A percentile compares a stretch with the other conserved stretches of the same genome.
These are phyloP conservation scores for Forbesichthys papilliferus DNA, from an alignment of 2,113 vertebrate genomes.

Conservation along the genomic window DNA sequence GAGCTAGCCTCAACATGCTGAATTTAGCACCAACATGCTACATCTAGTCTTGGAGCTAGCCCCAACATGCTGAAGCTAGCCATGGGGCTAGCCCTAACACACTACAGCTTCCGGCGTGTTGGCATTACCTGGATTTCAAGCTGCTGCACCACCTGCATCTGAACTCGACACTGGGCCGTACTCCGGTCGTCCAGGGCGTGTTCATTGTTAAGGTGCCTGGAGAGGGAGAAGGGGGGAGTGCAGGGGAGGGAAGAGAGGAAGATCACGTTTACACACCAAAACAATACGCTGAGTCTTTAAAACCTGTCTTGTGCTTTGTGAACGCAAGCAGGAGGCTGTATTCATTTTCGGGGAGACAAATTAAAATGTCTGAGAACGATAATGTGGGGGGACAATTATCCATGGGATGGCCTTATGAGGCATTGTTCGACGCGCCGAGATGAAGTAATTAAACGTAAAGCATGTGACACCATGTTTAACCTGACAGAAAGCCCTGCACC, in stretches of 20 bases:
- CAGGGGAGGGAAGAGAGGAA: neutral
- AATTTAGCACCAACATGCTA: too few species aligned
- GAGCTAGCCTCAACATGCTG: too few species aligned
- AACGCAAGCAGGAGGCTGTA: neutral
- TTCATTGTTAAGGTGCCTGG: slow-evolving; percentile 98
- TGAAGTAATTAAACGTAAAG: slow-evolving; percentile 65
- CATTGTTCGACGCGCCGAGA: slow-evolving; percentile 62
- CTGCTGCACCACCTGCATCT: slow-evolving; percentile 99
- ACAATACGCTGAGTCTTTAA: neutral
- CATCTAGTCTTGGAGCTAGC: too few species aligned
- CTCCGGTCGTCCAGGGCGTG: slow-evolving; percentile 97
- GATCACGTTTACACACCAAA: neutral
- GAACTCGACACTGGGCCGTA: slow-evolving; percentile 97
- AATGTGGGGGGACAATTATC: slow-evolving; percentile 42
- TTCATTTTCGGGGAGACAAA: slow-evolving; percentile 16
- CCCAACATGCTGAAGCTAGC: too few species aligned
- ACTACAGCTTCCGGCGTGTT: too few species aligned
- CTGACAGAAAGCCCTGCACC: slow-evolving; percentile 65
- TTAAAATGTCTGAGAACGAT: too few species aligned
- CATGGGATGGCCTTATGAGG: slow-evolving; percentile 51
- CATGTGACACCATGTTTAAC: slow-evolving; percentile 66
- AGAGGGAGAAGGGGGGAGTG: slow-evolving; percentile 14
- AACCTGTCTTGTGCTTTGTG: too few species aligned
- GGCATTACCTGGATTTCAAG: slow-evolving; percentile 93
- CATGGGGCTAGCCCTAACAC: too few species aligned